Percentiles rank a stretch among this genome's conserved stretches.
These are phyloP conservation scores for Phenganax marumi DNA, from an alignment of 92 coral and sea anemone genomes.

Conservation along the genomic window DNA sequence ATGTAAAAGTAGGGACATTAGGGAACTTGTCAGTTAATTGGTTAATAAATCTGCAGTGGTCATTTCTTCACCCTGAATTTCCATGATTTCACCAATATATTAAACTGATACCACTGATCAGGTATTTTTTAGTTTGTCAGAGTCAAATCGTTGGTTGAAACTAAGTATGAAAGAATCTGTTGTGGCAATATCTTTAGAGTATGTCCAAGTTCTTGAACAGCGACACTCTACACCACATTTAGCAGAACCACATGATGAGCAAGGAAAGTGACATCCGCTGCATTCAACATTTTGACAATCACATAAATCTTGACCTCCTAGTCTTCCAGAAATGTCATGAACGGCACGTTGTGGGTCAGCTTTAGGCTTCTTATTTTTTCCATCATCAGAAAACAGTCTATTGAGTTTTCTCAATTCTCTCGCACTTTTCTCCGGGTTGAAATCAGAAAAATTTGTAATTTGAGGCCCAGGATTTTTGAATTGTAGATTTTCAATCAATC, in stretches of 20 bases:
- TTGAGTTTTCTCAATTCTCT: conserved; percentile 85
- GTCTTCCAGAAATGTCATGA: conserved; percentile 79
- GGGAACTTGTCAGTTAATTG: too few species aligned
- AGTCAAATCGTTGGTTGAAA: conserved; percentile 1
- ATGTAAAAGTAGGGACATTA: too few species aligned
- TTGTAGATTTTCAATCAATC: conserved; percentile 71
- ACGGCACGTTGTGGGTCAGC: conserved; percentile 52
- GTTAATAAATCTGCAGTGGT: too few species aligned
- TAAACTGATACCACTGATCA: too few species aligned
- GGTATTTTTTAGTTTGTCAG: too few species aligned
- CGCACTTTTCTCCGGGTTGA: conserved; percentile 89
- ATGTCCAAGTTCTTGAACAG: conserved; percentile 88
- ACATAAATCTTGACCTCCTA: conserved; percentile 86
- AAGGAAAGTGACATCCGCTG: conserved; percentile 94
- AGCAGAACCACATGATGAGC: conserved; percentile 93
- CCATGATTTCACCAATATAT: too few species aligned
- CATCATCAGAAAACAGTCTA: conserved; percentile 46
- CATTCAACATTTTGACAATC: conserved; percentile 91
- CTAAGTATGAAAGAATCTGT: conserved; percentile 63
- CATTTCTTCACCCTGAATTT: too few species aligned
- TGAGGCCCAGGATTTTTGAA: conserved; percentile 92
- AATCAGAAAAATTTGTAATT: conserved; percentile 57
- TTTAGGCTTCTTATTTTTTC: conserved; percentile 42
- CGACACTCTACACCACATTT: conserved; percentile 98
- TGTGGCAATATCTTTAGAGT: conserved; percentile 67